These are phyloP conservation scores for Dolichotis patagonum DNA, from an alignment of 2,113 vertebrate species.

Conservation along the genomic window DNA sequence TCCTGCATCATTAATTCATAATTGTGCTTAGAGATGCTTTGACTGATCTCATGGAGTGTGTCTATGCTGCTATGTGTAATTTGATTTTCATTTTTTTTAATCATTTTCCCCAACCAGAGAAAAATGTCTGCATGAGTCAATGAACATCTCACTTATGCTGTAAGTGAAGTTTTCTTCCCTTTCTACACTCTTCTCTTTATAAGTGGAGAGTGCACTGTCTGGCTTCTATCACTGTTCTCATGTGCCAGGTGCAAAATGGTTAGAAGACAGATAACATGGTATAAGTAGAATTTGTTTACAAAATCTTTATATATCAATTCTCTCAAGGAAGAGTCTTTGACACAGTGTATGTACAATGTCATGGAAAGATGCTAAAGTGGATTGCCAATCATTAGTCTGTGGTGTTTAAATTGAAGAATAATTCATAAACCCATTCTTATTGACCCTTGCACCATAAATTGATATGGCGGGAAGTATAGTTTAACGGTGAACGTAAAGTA, in stretches of 20 bases:
- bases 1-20: not conserved
- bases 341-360: not conserved
- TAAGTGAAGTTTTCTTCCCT: conserved; percentile 19
- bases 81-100: not conserved
- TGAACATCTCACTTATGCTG: not conserved
- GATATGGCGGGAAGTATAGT: not conserved
- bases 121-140: not conserved
- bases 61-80: not conserved
- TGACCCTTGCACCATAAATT: conserved; percentile 1
- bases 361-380: not conserved
- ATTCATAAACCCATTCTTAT: conserved; percentile 16
- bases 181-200: conserved; percentile 3
- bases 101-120: not conserved
- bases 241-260: not conserved
- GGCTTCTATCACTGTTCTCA: not conserved
- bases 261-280: not conserved
- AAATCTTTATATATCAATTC: conserved; percentile 24
- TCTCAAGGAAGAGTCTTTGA: not conserved
- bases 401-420: not conserved
- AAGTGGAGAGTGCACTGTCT: not conserved
- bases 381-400: not conserved
- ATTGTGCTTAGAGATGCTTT: not conserved
- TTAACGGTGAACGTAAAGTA: not conserved
- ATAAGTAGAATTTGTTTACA: not conserved
- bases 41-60: not conserved